Conservation (phyloP, 2,797 vertebrate species). For the Thunnus albacares region DNA sequence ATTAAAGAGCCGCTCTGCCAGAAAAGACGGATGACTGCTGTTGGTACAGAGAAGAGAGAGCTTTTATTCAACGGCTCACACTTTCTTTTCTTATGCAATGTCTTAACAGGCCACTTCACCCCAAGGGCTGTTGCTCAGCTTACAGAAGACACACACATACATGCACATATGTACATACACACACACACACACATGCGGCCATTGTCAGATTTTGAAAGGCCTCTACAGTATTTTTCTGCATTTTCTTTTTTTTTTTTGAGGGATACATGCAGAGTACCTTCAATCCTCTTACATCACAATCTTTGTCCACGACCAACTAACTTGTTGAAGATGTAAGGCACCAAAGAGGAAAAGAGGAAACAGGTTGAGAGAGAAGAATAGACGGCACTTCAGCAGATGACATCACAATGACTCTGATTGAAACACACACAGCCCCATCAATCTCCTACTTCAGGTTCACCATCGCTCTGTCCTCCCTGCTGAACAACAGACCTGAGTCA, state of each 20-base stretch:
- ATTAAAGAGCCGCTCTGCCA: conserved; percentile 89
- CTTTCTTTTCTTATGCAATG: conserved; percentile 86
- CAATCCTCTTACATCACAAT: not conserved
- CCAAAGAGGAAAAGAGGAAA: conserved; percentile 9
- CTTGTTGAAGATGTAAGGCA: conserved; percentile 25
- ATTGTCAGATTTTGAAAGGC: conserved; percentile 16
- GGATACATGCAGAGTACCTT: not conserved
- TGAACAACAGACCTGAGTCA: conserved; percentile 76
- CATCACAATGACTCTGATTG: conserved; percentile 61
- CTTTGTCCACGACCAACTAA: not conserved
- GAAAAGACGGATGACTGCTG: conserved; percentile 89
- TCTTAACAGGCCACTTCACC: conserved; percentile 80
- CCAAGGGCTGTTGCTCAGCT: conserved; percentile 60
- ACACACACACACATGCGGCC: conserved; percentile 4
- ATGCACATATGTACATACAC: not conserved
- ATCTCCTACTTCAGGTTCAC: conserved; percentile 63
- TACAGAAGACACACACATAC: conserved; percentile 32
- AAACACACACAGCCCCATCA: conserved; percentile 61
- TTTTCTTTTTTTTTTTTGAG: not conserved
- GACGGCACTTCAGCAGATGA: conserved; percentile 49
- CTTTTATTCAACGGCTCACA: conserved; percentile 67
- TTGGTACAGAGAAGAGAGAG: conserved; percentile 81
- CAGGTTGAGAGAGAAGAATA: conserved; percentile 50
- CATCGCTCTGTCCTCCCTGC: conserved; percentile 74
- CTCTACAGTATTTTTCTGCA: not conserved